phyloP scores from a whole-genome alignment of 1,140 invertebrate genomes.

The Protaetia brevitarsis region DNA sequence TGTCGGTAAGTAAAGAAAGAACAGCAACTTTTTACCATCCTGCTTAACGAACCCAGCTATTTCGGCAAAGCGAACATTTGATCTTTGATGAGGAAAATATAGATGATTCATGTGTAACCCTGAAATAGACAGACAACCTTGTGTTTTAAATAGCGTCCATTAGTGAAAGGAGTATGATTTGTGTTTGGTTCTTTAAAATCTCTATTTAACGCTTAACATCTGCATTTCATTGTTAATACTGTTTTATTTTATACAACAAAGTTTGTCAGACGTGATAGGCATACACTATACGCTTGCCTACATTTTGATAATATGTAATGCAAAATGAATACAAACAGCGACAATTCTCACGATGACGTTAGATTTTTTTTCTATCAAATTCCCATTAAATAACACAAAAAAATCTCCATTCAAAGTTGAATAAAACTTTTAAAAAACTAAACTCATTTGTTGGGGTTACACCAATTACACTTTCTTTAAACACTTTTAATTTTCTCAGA shows the following conservation, averaged over 20 bases:
- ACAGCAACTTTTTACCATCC: too few species aligned
- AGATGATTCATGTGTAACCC: background rate
- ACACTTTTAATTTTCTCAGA: too few species aligned
- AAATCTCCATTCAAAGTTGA: too few species aligned
- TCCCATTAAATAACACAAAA: too few species aligned
- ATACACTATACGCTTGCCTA: background rate
- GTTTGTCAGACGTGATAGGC: background rate
- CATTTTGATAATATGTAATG: too few species aligned
- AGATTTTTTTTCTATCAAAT: too few species aligned
- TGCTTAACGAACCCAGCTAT: background rate
- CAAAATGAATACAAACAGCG: too few species aligned
- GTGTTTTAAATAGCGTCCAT: slow-evolving; percentile 1
- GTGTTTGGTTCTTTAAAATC: background rate
- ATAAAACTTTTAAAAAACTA: too few species aligned
- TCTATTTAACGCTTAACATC: background rate
- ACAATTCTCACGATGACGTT: too few species aligned
- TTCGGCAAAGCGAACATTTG: background rate
- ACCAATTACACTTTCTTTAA: too few species aligned
- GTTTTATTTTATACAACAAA: background rate
- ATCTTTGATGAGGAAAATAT: slow-evolving; percentile 1
- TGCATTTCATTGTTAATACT: background rate
- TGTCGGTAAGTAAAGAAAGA: slow-evolving; percentile 46
- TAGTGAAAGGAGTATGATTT: slow-evolving; percentile 16
- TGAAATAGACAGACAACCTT: slow-evolving; percentile 18
- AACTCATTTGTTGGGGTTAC: too few species aligned